phyloP scores from a whole-genome alignment of 2,113 vertebrate genomes.

The Rhinoptilus africanus region DNA sequence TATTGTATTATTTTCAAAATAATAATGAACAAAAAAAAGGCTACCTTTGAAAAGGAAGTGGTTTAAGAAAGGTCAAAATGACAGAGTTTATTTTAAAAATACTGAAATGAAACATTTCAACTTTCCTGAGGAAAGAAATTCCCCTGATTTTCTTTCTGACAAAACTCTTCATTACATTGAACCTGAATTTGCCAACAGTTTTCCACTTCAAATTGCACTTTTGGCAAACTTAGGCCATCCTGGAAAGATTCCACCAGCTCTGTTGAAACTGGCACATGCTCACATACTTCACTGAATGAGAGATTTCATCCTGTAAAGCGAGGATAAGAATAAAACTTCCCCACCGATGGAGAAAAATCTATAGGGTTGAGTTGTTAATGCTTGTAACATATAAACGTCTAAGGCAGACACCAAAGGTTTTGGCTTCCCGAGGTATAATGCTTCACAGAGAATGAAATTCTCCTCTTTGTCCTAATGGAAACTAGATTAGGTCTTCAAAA shows the following conservation, averaged over 20 bases:
- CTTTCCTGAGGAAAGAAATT: background rate
- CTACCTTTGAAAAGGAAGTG: background rate
- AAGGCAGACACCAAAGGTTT: background rate
- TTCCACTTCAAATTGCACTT: slow-evolving; percentile 52
- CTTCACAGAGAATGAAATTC: background rate
- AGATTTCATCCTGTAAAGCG: slow-evolving; percentile 42
- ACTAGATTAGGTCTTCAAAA: slow-evolving; percentile 14
- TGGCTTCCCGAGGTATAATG: background rate
- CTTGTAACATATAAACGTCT: background rate
- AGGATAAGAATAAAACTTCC: slow-evolving; percentile 41
- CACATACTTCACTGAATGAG: slow-evolving; percentile 40
- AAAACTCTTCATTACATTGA: slow-evolving; percentile 25
- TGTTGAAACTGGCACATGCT: slow-evolving; percentile 62
- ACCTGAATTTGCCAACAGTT: slow-evolving; percentile 38
- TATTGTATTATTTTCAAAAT: background rate
- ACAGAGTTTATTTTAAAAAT: background rate
- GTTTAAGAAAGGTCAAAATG: background rate
- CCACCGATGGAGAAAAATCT: background rate
- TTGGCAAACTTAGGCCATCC: slow-evolving; percentile 30
- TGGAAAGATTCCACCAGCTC: slow-evolving; percentile 50
- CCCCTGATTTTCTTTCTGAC: slow-evolving; percentile 5
- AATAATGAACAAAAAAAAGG: background rate
- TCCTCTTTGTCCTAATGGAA: background rate
- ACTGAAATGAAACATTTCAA: background rate
- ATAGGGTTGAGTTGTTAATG: background rate